phyloP scores from a whole-genome alignment of 2,113 vertebrate species.

The Aptenodytes patagonicus region DNA sequence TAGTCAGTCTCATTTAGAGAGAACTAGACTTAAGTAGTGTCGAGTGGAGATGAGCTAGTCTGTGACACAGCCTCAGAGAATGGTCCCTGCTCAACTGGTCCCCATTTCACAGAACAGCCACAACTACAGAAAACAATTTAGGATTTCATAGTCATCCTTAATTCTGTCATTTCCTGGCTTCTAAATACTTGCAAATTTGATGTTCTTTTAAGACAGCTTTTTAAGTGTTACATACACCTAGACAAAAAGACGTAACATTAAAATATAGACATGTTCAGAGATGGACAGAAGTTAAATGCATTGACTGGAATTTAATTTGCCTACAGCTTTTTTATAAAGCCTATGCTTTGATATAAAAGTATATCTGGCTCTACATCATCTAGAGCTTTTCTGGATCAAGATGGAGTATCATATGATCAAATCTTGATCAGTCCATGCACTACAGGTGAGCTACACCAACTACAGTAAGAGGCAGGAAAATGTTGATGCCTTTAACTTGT shows the following conservation, averaged over 20 bases:
- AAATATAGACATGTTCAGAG: neutral
- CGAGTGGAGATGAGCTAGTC: neutral
- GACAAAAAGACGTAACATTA: neutral
- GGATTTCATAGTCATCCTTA: neutral
- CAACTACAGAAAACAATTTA: neutral
- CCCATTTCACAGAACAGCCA: neutral
- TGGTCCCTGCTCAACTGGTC: neutral
- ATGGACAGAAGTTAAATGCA: neutral
- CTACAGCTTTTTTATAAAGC: neutral
- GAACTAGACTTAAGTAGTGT: neutral
- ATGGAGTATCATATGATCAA: neutral
- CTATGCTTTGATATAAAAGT: neutral
- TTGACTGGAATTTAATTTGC: neutral
- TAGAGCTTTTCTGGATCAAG: neutral
- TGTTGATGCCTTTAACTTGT: neutral
- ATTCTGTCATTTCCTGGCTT: neutral
- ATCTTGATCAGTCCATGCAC: neutral
- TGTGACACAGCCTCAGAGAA: neutral
- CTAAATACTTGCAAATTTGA: neutral
- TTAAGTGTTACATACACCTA: neutral
- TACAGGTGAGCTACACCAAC: neutral
- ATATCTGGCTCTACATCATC: neutral
- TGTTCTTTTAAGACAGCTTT: neutral
- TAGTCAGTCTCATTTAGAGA: neutral
- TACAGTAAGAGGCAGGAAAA: neutral